Base-by-base conservation (phyloP, 2,797 vertebrate species). In the Orientallactaga sibirica region DNA sequence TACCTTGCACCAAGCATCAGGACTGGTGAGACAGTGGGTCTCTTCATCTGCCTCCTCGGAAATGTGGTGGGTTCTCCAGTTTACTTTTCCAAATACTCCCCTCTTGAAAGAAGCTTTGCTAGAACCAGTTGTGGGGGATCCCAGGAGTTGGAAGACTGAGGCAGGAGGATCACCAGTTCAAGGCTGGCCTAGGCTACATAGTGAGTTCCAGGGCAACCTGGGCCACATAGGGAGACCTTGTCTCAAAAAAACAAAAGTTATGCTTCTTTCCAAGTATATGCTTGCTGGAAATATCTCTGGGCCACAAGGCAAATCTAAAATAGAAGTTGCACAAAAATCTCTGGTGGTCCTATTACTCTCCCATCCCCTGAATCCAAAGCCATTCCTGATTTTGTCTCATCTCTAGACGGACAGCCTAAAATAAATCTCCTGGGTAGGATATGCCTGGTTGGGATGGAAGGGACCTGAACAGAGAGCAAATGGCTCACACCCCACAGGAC, bases 291-390 rank as follows among this genome's bases (percentile, higher is more conserved):
- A 73, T 78, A 73, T 80, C 90, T 94, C 88, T 64, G 43, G 74
- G 79, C 87, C 74, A 83, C 74, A 78, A 85, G 48, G 90, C 67
- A 94, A 93, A 93, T 61, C 76, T 70, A 81, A 88, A 94, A 93
- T 18, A 95, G 70, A 93, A 95, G 87, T 79, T 67, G 22, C 68
- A 15, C 76, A 84, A 92, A 92, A 95, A 88, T 88, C 93, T 94
- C 94, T 16, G 58, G 86, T 94, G 88, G 76, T 84, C 76, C 94
- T 77, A 52, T 71, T 66, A 55, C 11, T 75, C 43, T 76, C 68
- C 62, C 25, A 55, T 85, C 33, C 61, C 88, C 81, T 76, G 77
- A 66, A 33, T 66, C 0, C 0, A 90, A 79, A 94, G 71, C 86
- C 74, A 64, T 33, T 88, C 66, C 27, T 92, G 90, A 91, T 74